phyloP scores from a whole-genome alignment of 2,113 vertebrate species.

The Anarrhichthys ocellatus region DNA sequence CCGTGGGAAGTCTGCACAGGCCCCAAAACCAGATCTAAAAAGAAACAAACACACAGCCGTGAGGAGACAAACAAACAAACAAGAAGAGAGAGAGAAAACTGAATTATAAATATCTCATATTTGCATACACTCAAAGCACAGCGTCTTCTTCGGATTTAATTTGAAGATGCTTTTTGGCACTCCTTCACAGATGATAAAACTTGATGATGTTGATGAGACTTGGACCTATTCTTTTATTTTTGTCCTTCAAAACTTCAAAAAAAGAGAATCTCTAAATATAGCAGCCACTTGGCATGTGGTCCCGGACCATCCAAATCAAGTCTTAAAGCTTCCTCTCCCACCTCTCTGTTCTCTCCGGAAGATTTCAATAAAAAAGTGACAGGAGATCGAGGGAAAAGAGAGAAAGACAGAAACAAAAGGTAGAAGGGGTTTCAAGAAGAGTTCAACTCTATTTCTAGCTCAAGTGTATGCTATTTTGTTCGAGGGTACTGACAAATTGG shows the following conservation, averaged over 20 bases:
- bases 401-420: conserved; percentile 44
- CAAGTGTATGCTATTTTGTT: conserved; percentile 54
- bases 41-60: conserved; percentile 40
- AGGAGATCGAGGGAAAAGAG: conserved; percentile 34
- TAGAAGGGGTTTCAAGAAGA: conserved; percentile 33
- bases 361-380: conserved; percentile 56
- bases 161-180: conserved; percentile 51
- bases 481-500: conserved; percentile 22
- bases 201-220: conserved; percentile 43
- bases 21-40: conserved; percentile 60
- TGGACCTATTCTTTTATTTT: conserved; percentile 57
- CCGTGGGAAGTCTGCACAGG: conserved; percentile 62
- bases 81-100: conserved; percentile 49
- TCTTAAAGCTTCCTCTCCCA: conserved; percentile 49
- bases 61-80: conserved; percentile 57
- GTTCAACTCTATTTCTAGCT: conserved; percentile 60
- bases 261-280: conserved; percentile 72
- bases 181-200: conserved; percentile 41
- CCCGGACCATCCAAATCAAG: conserved; percentile 58
- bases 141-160: conserved; percentile 38
- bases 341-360: conserved; percentile 38
- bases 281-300: conserved; percentile 59
- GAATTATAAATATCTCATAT: conserved; percentile 68
- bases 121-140: conserved; percentile 49
- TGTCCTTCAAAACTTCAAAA: conserved; percentile 67